phyloP scores from a whole-genome alignment of 1,140 invertebrate genomes.

The Drosophila pseudoananassae region DNA sequence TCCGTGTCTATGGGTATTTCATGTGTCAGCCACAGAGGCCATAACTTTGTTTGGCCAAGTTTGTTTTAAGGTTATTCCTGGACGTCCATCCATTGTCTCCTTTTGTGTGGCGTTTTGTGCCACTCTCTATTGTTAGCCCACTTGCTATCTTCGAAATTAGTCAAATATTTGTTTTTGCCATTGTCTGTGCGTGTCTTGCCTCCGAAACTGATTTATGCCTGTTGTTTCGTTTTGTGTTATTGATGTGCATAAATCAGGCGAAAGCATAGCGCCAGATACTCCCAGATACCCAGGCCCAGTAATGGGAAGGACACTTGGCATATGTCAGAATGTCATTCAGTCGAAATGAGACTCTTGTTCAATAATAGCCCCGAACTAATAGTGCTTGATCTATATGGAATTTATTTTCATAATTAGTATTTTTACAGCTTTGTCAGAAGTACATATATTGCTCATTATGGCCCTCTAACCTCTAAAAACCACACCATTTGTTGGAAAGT shows the following conservation, averaged over 20 bases:
- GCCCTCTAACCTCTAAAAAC: not conserved
- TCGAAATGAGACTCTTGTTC: conserved; percentile 25
- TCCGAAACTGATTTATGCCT: conserved; percentile 55
- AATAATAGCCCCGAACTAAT: conserved; percentile 31
- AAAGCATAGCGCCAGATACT: conserved; percentile 5
- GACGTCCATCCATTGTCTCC: conserved; percentile 48
- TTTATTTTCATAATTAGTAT: not conserved
- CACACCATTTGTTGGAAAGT: not conserved
- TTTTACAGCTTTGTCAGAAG: not conserved
- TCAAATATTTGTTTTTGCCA: conserved; percentile 68
- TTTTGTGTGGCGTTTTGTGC: conserved; percentile 17
- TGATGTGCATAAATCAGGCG: conserved; percentile 71
- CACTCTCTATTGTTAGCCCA: conserved; percentile 36
- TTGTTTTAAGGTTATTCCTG: conserved; percentile 40
- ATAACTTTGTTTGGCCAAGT: conserved; percentile 46
- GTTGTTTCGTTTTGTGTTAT: conserved; percentile 52
- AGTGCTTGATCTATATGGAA: not conserved
- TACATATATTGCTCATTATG: not conserved
- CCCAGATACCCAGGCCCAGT: not conserved
- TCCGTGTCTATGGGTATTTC: not conserved
- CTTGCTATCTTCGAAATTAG: conserved; percentile 52
- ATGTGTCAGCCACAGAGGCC: conserved; percentile 34
- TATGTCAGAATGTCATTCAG: conserved; percentile 43
- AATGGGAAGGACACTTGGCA: conserved; percentile 19
- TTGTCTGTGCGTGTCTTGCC: conserved; percentile 41